These are phyloP conservation scores for Nothoprocta perdicaria DNA, from an alignment of 2,113 vertebrate genomes.

Conservation along the genomic window DNA sequence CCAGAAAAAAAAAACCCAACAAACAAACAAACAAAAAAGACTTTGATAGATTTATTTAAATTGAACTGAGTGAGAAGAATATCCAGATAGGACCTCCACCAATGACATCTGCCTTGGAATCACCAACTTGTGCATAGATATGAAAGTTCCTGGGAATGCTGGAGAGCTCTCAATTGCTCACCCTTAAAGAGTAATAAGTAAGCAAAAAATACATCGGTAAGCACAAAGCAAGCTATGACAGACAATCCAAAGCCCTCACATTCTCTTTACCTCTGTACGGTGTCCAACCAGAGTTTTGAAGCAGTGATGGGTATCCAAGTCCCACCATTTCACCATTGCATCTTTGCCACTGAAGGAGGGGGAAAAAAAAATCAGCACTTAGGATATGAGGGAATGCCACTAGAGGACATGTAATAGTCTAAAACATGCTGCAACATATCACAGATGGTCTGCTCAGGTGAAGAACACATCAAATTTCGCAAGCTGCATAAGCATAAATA, in stretches of 20 bases:
- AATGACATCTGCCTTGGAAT: neutral
- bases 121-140: neutral
- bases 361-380: neutral
- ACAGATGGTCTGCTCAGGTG: neutral
- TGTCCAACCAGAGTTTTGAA: slow-evolving; percentile 97
- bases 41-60: neutral
- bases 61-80: fast-evolving
- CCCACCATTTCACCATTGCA: slow-evolving; percentile 97
- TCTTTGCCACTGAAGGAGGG: slow-evolving; percentile 87
- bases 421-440: neutral
- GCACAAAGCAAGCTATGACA: neutral
- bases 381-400: neutral
- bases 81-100: neutral
- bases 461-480: fast-evolving
- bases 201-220: neutral
- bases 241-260: neutral
- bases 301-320: slow-evolving; percentile 95
- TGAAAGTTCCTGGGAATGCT: neutral
- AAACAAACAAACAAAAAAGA: neutral
- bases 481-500: neutral
- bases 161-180: neutral
- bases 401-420: neutral
- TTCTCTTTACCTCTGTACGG: slow-evolving; percentile 86
- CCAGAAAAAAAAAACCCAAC: neutral
- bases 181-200: neutral